Conservation (phyloP, 2,888 invertebrate species). For the Heliconius sara region DNA sequence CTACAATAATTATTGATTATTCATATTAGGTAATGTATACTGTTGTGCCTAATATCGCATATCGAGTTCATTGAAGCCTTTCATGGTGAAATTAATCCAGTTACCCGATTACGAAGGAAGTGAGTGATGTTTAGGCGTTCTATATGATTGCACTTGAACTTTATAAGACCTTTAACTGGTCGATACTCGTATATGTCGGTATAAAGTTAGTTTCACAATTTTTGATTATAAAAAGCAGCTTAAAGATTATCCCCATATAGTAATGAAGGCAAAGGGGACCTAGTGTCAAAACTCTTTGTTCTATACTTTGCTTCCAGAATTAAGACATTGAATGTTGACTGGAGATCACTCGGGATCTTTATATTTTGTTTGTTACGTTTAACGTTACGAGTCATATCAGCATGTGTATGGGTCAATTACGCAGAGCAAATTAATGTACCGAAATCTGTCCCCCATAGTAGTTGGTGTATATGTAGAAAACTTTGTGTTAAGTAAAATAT, state of each 20-base stretch:
- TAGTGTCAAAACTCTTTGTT: too few relatives aligned
- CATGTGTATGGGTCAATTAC: slow-evolving; percentile 7
- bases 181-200: neutral
- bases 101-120: slow-evolving; percentile 38
- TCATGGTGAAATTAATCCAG: slow-evolving; percentile 39
- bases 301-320: too few relatives aligned
- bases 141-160: slow-evolving; percentile 15
- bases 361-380: neutral
- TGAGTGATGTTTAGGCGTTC: slow-evolving; percentile 33
- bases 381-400: slow-evolving; percentile 5
- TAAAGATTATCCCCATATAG: too few relatives aligned
- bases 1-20: neutral
- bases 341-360: neutral
- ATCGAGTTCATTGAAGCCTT: slow-evolving; percentile 39
- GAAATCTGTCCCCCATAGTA: neutral
- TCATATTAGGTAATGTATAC: slow-evolving; percentile 8
- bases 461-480: too few relatives aligned
- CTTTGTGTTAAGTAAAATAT: too few relatives aligned
- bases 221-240: too few relatives aligned
- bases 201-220: neutral
- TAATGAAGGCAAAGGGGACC: too few relatives aligned
- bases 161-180: neutral
- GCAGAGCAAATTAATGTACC: neutral
- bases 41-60: slow-evolving; percentile 27
- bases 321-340: too few relatives aligned